Evolutionary conservation across 2,888 invertebrate species (phyloP), one percentile per base, ranked within the genome.

Genomic region (Drosophila melanosoma): DNA sequence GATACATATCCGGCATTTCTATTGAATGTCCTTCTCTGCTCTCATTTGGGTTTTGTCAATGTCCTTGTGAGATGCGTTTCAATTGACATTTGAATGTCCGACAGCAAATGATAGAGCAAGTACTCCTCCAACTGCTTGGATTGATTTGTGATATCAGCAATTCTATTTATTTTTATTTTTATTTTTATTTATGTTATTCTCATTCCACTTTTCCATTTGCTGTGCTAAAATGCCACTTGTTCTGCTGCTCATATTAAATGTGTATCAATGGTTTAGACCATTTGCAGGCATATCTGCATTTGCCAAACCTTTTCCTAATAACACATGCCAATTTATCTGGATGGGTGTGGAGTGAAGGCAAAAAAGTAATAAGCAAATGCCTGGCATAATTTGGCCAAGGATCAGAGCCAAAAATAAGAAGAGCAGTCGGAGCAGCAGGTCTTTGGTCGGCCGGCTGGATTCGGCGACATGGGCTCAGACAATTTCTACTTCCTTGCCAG

Each of bases 341-440:
- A 35, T 52, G 54, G 56, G 49, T 11, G 40, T 8, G 48, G 12
- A 49, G 29, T 20, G 20, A 35, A 26, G 48, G 12, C 35, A 78
- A 81, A 76, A 84, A 89, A 74, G 77, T 87, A 85, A 87, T 89
- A 87, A 87, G 87, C 83, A 89, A 87, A 87, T 87, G 85, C 80
- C 85, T 85, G 89, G 89, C 87, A 87, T 87, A 87, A 85, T 89
- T 87, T 85, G 79, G 81, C 53, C 54, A 65, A 71, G 62, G 56
- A 64, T 49, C 48, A 56, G 35, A 29, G 45, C 60, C 38, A 15
- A 48, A 60, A 62, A 45, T 53, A 2, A 17, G 45, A 36, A 54
- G 56, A 54, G 56, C 73, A 40, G 49, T 3, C 38, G 48, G n/a
- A 49, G 36, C 15, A n/a, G 32, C 20, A 32, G 38, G 15, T 6